Evolutionary conservation across 1,140 invertebrate genomes (phyloP).

Genomic region (Nixonia krombeini): DNA sequence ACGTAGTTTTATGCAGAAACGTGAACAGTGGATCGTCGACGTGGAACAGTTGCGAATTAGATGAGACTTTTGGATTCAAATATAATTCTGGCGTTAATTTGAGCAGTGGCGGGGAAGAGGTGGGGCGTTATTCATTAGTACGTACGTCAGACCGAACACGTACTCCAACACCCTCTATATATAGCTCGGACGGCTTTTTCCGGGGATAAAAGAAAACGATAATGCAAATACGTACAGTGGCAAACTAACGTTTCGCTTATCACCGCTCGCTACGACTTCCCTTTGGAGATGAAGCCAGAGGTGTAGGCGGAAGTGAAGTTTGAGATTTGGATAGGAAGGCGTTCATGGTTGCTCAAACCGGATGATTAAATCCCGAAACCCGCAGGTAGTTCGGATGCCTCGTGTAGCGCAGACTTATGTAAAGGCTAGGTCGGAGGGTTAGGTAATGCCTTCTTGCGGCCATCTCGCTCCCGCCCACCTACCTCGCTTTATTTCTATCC

Average conservation of each 20-base stretch:
- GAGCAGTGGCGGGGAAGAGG: neutral
- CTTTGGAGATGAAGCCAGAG: neutral
- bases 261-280: neutral
- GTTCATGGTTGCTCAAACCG: constrained; percentile 2
- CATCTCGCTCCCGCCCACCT: neutral
- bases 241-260: constrained; percentile 1
- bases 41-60: too few species aligned
- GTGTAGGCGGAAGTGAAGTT: neutral
- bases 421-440: neutral
- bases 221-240: constrained; percentile 1
- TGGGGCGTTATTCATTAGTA: neutral
- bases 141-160: neutral
- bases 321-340: constrained; percentile 1
- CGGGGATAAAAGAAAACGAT: neutral
- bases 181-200: neutral
- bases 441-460: neutral
- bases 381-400: neutral
- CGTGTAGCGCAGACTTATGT: neutral
- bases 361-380: constrained; percentile 4
- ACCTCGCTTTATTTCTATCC: too few species aligned
- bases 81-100: neutral
- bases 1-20: too few species aligned
- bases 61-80: neutral
- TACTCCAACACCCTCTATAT: neutral
- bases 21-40: too few species aligned